Evolutionary conservation across 2,797 vertebrate genomes (phyloP).

Genomic region (Poeciliopsis infans): DNA sequence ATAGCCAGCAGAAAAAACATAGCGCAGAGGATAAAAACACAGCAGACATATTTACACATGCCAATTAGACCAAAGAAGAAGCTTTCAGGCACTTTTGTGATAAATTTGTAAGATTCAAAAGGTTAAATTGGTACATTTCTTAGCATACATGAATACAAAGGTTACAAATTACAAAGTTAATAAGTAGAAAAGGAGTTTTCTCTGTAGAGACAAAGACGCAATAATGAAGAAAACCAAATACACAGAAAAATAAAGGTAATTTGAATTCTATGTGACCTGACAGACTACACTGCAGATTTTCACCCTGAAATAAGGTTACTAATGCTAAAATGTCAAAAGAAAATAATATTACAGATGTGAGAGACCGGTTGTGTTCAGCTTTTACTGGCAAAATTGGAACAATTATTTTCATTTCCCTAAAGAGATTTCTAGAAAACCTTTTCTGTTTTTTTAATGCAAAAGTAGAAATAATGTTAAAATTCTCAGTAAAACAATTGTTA

Average conservation of each 20-base stretch:
- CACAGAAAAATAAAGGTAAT: background rate
- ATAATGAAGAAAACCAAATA: background rate
- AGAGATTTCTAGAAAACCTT: background rate
- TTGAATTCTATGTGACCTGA: background rate
- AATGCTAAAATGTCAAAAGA: background rate
- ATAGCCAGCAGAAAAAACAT: constrained; percentile 21
- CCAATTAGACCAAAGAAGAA: background rate
- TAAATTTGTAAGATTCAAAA: background rate
- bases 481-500: background rate
- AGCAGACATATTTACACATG: constrained; percentile 11
- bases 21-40: constrained; percentile 27
- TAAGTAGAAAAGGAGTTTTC: background rate
- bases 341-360: background rate
- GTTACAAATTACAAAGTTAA: background rate
- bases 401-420: background rate
- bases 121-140: background rate
- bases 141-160: background rate
- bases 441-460: background rate
- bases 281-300: background rate
- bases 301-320: background rate
- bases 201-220: background rate
- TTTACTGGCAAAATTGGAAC: background rate
- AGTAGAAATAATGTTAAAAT: background rate
- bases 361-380: background rate
- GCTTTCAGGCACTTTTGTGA: background rate